Evolutionary conservation across 2,113 vertebrate species (phyloP).

Genomic region (Hoplias malabaricus): DNA sequence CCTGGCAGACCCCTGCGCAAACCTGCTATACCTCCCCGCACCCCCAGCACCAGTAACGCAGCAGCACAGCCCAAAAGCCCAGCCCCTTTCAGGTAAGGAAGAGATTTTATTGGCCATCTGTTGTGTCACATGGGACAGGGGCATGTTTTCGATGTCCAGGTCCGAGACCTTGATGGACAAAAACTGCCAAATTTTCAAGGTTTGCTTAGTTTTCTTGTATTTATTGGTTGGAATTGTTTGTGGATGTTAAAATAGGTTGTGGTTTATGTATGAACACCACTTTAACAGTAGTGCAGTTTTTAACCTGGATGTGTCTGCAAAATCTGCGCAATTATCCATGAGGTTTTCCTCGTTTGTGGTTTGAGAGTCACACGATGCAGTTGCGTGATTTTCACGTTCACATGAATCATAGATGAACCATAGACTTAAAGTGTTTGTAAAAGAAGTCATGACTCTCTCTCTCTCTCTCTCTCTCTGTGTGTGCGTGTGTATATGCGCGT

Average conservation of each 20-base stretch:
- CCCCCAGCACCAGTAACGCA: neutral
- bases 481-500: neutral
- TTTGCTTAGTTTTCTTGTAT: too few relatives aligned
- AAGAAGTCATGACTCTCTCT: neutral
- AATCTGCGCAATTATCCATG: too few relatives aligned
- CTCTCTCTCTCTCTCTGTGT: neutral
- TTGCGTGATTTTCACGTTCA: neutral
- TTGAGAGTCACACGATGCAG: neutral
- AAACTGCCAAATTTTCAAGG: too few relatives aligned
- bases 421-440: conserved; percentile 1
- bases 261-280: too few relatives aligned
- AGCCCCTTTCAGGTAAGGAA: conserved; percentile 57
- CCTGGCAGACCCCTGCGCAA: conserved; percentile 58
- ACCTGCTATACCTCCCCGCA: conserved; percentile 46
- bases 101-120: neutral
- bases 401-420: conserved; percentile 7
- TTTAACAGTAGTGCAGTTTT: too few relatives aligned
- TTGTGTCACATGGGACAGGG: neutral
- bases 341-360: neutral
- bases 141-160: too few relatives aligned
- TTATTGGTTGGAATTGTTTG: neutral
- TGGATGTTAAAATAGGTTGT: too few relatives aligned
- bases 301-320: too few relatives aligned
- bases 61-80: conserved; percentile 8
- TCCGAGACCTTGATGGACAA: too few relatives aligned